phyloP scores from a whole-genome alignment of 2,797 vertebrate genomes.

The Enteromius thamalakanensis region DNA sequence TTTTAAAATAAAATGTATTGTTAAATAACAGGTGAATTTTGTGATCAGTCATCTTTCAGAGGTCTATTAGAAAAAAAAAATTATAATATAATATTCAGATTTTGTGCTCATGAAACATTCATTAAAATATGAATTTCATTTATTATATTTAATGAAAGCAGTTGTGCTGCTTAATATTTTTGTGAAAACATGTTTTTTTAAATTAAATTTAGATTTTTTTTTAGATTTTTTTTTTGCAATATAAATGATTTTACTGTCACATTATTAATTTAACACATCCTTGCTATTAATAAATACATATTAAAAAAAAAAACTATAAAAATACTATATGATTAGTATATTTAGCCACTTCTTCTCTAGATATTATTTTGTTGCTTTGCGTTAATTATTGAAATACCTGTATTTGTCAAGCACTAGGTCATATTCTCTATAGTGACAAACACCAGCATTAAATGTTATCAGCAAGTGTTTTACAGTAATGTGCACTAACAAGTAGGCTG shows the following conservation, averaged over 20 bases:
- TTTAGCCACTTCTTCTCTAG: background rate
- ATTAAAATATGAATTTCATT: too few relatives aligned
- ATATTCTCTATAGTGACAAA: constrained; percentile 2
- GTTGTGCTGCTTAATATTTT: background rate
- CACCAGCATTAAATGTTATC: constrained; percentile 12
- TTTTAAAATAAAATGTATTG: background rate
- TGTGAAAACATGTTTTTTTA: background rate
- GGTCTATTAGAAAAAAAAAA: background rate
- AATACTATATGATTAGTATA: background rate
- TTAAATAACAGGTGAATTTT: background rate
- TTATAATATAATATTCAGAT: background rate
- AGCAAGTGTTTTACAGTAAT: background rate
- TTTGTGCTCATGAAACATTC: background rate
- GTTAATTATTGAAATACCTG: background rate
- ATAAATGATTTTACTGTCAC: background rate
- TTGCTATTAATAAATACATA: background rate
- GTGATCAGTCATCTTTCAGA: background rate
- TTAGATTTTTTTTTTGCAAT: too few relatives aligned
- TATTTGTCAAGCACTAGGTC: background rate
- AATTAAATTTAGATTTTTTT: background rate
- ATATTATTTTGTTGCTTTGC: background rate
- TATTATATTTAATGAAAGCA: background rate
- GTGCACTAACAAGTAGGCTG: constrained; percentile 2
- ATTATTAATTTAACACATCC: background rate
- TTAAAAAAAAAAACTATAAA: too few relatives aligned